Percentiles rank a stretch among this genome's conserved stretches.
These are phyloP conservation scores for Dascillus cervinus DNA, from an alignment of 2,888 invertebrate genomes.

Conservation along the genomic window DNA sequence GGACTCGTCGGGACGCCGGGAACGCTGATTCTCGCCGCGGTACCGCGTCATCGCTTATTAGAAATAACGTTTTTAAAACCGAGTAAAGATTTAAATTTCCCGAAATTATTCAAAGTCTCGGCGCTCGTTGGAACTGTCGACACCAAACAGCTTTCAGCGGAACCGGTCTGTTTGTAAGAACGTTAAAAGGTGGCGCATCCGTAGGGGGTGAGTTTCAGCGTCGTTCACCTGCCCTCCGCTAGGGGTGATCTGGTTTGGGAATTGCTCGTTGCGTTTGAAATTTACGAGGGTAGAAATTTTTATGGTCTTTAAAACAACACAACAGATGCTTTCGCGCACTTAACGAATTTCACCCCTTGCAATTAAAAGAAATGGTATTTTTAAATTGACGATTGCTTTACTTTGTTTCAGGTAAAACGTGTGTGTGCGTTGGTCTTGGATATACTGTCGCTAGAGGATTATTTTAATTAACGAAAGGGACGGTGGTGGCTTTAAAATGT, in stretches of 20 bases:
- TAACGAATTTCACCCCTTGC: too few relatives aligned
- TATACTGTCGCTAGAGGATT: too few relatives aligned
- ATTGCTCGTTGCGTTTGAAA: conserved; percentile 9
- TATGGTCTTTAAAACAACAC: too few relatives aligned
- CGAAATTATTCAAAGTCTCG: conserved; percentile 1
- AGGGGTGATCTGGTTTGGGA: conserved; percentile 11
- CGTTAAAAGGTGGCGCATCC: conserved; percentile 18
- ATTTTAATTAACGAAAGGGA: too few relatives aligned
- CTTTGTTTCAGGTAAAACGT: too few relatives aligned
- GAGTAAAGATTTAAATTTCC: not conserved
- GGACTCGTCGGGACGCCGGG: conserved; percentile 23
- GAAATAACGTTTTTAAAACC: too few relatives aligned
- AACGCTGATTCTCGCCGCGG: conserved; percentile 17
- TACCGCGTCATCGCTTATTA: conserved; percentile 8
- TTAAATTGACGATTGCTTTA: too few relatives aligned
- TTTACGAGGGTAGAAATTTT: conserved; percentile 7
- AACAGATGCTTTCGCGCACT: too few relatives aligned
- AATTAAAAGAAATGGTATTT: too few relatives aligned
- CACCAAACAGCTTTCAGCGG: conserved; percentile 18
- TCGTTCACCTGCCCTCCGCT: conserved; percentile 7
- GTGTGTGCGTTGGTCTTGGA: too few relatives aligned
- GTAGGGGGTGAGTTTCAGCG: conserved; percentile 13
- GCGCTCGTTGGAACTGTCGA: conserved; percentile 10
- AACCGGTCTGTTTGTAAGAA: conserved; percentile 11
- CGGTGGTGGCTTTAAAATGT: too few relatives aligned